Base-by-base conservation (phyloP, 2,113 vertebrate species). In the Mola mola region DNA sequence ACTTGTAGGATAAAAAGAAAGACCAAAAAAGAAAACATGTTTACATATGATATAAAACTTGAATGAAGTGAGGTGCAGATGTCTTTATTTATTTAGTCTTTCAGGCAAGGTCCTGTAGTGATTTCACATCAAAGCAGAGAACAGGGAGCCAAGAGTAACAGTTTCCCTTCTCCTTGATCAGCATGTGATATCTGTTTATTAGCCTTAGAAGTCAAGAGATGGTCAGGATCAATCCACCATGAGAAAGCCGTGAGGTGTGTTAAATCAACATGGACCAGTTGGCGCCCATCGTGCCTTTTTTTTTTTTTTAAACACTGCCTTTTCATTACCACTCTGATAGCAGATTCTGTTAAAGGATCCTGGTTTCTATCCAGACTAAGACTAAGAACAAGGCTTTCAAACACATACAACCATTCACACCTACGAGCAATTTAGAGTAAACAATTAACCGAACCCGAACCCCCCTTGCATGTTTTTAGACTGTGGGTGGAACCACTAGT, bases 91-190 rank as follows among this genome's bases (percentile, higher is more conserved):
- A 89, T 91, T 90, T 90, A 89, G 88, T 89, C 88, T 87, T 88
- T 88, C 75, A 48, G 77, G 63, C 61, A 44, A 85, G 89, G 77
- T 84, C 56, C 59, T 82, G 74, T 49, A 21, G 66, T 79, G 75
- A 82, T 66, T 73, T 84, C 57, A 78, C 84, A 91, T 92, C 89
- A 93, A 92, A 92, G 86, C 48, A 1, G 16, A 60, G 77, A 72
- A 63, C 65, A 61, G 49, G 72, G 78, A 89, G 89, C 91, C 89
- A 92, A 91, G 87, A 87, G 89, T 91, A 91, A 91, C 90, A 89
- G 72, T 87, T 87, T 86, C 72, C 48, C 75, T 78, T 85, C 62
- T 65, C 84, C 88, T 87, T 88, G 87, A 92, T 89, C 89, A 86
- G 75, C 64, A 53, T 81, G 82, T 85, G 84, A 83, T 79, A 59